Conservation (phyloP, 2,113 vertebrate species). For the Myotis yumanensis region DNA sequence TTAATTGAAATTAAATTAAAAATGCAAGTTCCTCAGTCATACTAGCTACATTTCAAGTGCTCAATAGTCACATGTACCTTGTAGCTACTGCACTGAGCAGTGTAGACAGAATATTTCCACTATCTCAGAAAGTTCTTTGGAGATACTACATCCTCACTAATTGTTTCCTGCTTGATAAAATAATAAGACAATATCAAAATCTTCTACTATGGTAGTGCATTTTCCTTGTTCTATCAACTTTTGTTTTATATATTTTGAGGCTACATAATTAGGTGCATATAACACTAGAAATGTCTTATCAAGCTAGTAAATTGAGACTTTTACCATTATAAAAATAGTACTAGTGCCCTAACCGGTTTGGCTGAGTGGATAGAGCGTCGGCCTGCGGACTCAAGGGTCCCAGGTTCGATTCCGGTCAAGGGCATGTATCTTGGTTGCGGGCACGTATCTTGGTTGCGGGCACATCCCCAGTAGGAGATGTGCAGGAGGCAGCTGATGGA, state of each 20-base stretch:
- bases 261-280: neutral
- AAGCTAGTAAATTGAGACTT: neutral
- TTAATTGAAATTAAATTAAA: neutral
- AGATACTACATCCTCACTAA: neutral
- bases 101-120: neutral
- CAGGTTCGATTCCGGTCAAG: no score
- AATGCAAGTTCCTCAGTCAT: neutral
- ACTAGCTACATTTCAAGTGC: neutral
- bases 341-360: no score
- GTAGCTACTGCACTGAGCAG: neutral
- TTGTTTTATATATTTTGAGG: neutral
- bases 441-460: no score
- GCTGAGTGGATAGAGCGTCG: no score
- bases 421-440: no score
- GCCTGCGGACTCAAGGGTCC: no score
- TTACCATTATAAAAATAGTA: neutral
- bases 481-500: no score
- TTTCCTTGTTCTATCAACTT: neutral
- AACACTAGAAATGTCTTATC: neutral
- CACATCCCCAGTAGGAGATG: no score
- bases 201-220: neutral
- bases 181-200: neutral
- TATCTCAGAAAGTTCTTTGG: neutral
- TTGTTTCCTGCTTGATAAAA: constrained; percentile 5
- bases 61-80: neutral